Base-by-base conservation (phyloP, 2,113 vertebrate species). In the Symphodus melops region DNA sequence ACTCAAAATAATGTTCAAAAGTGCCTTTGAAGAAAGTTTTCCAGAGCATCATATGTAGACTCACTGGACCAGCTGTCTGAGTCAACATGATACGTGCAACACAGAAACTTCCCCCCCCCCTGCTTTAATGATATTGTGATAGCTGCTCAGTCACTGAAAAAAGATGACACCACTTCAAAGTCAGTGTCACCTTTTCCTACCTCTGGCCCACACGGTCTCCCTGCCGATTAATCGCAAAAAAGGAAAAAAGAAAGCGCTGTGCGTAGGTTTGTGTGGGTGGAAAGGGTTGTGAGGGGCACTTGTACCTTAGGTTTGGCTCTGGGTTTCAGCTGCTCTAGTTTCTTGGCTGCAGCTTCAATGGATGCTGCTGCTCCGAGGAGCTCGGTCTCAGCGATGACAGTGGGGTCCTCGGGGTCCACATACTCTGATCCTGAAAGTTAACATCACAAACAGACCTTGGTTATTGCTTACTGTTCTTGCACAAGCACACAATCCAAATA, bases 261-360 rank as follows among this genome's bases (percentile, higher is more conserved):
- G 81, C 19, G 77, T 77, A 82, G 67, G 65, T 58, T 67, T 71
- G 75, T 76, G 69, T 80, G 85, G 59, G 55, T 63, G 73, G 60
- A 44, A 53, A 67, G 57, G 66, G 66, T 73, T 68, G 80, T 66
- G 66, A 63, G 69, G 86, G 75, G 78, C 75, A 68, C 70, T 53
- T 64, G 10, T 92, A 99, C 98, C 96, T 97, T 99, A 20, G 98
- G 98, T 77, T 99, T 99, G 86, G 96, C 96, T 93, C 98, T 93
- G 39, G 98, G 98, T 86, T 97, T 98, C 84, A 99, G 96, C 84
- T 99, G 98, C 89, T 99, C 98, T 71, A 99, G 92, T 93, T 99
- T 99, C 95, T 99, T 99, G 77, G 98, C 98, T 36, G 98, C 98
- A 28, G 98, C 98, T 92, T 99, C 98, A 70, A 99, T 99, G 67